Base-by-base conservation (phyloP, 2,888 invertebrate genomes). In the Drosophila pegasa region DNA sequence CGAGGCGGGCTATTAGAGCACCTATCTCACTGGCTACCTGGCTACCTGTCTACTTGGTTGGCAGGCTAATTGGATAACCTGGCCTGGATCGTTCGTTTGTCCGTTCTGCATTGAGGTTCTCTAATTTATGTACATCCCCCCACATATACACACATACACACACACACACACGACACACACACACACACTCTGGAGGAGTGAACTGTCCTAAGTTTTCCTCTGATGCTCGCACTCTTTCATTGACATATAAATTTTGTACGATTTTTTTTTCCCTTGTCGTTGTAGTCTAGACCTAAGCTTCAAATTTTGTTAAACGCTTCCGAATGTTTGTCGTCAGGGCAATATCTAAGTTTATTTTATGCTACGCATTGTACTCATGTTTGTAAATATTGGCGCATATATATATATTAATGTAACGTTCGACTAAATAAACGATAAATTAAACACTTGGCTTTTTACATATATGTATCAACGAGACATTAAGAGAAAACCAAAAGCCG, bases 1-100 rank as follows among this genome's bases (percentile, higher is more conserved):
- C 74, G 92, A 92, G 76, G 91, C 91, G 65, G 91, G 90, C 57
- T 92, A 92, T 78, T 92, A 91, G 69, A 48, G 12, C 20, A 18
- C 10, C 22, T 27, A 4, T 25, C 27, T 56, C n/a, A 69, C 55
- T 50, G 54, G 35, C 38, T 18, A 33, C 14, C 25, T 52, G 61
- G 31, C 41, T 27, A 6, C 10, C 33, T 56, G 56, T 47, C 35
- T 27, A 40, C 5, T 25, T 40, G 20, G 38, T n/a, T 40, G 40
- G 10, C 54, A n/a, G 31, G 31, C 54, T 31, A n/a, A 55, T 55
- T 43, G 55, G 55, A 55, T 50, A 16, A 38, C 54, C 48, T 38
- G 35, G 29, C 25, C 16, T 51, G 57, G 57, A 51, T 57, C 25
- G 45, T 35, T 47, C 29, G 51, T 62, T 67, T 51, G 56, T 59